These are phyloP conservation scores for Aphis gossypii DNA, from an alignment of 1,140 invertebrate genomes.

Conservation along the genomic window DNA sequence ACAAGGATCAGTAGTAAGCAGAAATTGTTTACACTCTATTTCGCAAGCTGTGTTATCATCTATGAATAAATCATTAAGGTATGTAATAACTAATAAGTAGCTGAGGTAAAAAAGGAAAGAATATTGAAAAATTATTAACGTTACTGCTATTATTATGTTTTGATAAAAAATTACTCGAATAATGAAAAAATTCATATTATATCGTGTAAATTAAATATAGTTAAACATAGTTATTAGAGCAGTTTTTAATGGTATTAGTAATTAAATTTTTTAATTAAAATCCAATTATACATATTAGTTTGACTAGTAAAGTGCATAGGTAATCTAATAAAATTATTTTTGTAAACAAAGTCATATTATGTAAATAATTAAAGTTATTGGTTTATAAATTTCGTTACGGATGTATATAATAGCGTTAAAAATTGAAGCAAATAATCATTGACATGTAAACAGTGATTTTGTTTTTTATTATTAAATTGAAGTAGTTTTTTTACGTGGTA, in stretches of 20 bases:
- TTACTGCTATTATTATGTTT: too few relatives aligned
- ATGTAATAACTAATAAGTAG: background rate
- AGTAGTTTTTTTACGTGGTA: background rate
- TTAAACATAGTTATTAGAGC: background rate
- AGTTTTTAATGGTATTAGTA: background rate
- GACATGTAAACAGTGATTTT: background rate
- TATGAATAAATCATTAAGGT: background rate
- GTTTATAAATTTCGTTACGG: background rate
- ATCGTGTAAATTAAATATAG: background rate
- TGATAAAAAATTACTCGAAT: background rate
- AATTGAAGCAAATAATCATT: background rate
- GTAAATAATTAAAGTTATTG: background rate
- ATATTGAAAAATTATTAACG: background rate
- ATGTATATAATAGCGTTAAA: background rate
- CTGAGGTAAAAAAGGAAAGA: background rate
- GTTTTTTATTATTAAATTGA: background rate
- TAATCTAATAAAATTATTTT: background rate
- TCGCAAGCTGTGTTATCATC: background rate
- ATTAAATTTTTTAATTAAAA: background rate
- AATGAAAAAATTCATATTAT: background rate
- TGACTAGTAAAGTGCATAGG: background rate
- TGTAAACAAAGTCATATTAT: background rate
- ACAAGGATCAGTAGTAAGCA: background rate
- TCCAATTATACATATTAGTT: background rate
- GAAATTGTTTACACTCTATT: constrained; percentile 2